Base-by-base conservation (phyloP, 2,888 invertebrate genomes). In the Pristionchus entomophagus region DNA sequence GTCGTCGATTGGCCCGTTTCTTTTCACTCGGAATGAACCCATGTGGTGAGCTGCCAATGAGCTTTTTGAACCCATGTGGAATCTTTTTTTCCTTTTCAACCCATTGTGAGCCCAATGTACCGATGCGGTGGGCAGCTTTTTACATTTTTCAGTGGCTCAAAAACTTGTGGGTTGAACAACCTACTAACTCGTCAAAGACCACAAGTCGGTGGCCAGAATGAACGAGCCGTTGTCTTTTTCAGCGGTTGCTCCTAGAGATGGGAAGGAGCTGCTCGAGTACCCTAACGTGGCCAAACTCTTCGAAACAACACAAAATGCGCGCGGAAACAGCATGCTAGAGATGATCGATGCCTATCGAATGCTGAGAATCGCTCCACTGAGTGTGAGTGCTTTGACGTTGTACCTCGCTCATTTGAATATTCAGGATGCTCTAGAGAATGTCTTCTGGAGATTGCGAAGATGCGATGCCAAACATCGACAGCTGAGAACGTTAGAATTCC, bases 261-360 rank as follows among this genome's bases (percentile, higher is more conserved):
- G 73, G 8, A 73, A 41, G 38, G 73, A 73, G 22, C 73, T 73
- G 45, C 73, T 73, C n/a, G 73, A 73, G 73, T 73, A 73, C 32
- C 73, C 73, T 26, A 73, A 73, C 26, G 73, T 73, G n/a, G 73
- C 41, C 26, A 73, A 73, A 45, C 38, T 73, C 73, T 41, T 73
- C n/a, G 73, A 73, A 73, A 45, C 73, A 73, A n/a, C n/a, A 19
- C 38, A 41, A 73, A 35, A n/a, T n/a, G n/a, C n/a, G n/a, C n/a
- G n/a, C n/a, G n/a, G n/a, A n/a, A n/a, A n/a, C n/a, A n/a, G n/a
- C n/a, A n/a, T n/a, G 19, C n/a, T n/a, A n/a, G n/a, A n/a, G 0
- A 73, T 32, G 3, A 41, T 14, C 3, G 41, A 73, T 17, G 73
- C 32, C 5, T 65, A 65, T 6, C 14, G 35, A 22, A 8, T 8